Base-by-base conservation (phyloP, 2,797 vertebrate species). In the Tapera naevia region DNA sequence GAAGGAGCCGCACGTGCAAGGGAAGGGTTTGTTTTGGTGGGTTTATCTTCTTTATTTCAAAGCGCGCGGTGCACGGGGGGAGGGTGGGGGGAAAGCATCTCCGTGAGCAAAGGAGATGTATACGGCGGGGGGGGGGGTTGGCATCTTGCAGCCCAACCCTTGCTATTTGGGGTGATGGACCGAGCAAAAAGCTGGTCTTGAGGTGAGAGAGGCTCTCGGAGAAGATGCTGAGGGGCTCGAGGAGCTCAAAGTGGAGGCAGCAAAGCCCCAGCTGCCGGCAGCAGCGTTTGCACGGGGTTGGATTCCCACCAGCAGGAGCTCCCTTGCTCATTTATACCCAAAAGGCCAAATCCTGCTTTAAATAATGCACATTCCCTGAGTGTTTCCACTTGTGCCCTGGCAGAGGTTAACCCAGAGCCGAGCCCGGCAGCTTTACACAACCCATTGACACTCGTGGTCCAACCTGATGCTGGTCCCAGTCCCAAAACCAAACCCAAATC, bases 21-120 rank as follows among this genome's bases (percentile, higher is more conserved):
- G 86, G 27, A 75, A 93, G 54, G 88, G 86, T 93, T 94, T 96
- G 94, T 95, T 96, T 93, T 95, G 95, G 94, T 83, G 93, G 24
- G 6, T 87, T 51, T 35, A 4, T 35, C 28, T 48, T 2, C 43
- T 62, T 32, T 37, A 19, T 24, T 5, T 13, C 32, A n/a, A 10
- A 18, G 64, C 24, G 5, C 11, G 3, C 5, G 0, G 69, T 3
- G 4, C 17, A 1, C 0, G 8, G 22, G 27, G 50, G 8, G 21
- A 19, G 46, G 19, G 21, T n/a, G 21, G 23, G 19, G 54, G 48
- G 57, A 32, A 14, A 0, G 17, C 1, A 6, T n/a, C 58, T 43
- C 28, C 0, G 1, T 1, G 57, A 22, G 19, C 46, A 46, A 9
- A 46, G 46, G 19, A 22, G 46, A 41, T 41, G 39, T 39, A 41